These are phyloP conservation scores for Scalopus aquaticus DNA, from an alignment of 2,113 vertebrate genomes.

Conservation along the genomic window DNA sequence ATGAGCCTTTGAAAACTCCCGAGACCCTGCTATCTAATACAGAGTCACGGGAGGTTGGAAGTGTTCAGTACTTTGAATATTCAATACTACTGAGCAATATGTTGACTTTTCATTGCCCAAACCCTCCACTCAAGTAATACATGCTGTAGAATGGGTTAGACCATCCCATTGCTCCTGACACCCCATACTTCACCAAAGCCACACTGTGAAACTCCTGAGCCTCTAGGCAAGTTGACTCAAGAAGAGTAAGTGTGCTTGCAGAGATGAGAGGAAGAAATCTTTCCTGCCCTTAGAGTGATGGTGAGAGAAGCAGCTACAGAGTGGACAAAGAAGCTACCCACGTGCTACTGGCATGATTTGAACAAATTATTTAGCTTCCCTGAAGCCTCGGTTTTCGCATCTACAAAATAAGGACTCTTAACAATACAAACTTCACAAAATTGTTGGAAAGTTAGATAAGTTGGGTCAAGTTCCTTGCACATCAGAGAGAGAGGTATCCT, in stretches of 20 bases:
- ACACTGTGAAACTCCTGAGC: neutral
- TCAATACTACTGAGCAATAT: neutral
- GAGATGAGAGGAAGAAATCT: neutral
- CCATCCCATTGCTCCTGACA: neutral
- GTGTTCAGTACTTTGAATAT: neutral
- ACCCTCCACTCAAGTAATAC: neutral
- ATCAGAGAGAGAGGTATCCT: neutral
- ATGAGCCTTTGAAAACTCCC: slow-evolving; percentile 46
- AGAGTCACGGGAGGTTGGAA: neutral
- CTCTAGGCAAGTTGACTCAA: neutral
- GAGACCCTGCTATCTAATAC: neutral
- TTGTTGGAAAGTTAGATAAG: neutral
- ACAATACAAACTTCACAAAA: neutral
- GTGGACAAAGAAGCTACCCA: neutral
- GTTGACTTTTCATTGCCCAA: neutral
- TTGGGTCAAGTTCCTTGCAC: neutral
- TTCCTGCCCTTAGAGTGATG: neutral
- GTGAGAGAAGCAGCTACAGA: neutral
- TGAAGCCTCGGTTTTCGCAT: neutral
- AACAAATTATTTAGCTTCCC: slow-evolving; percentile 1
- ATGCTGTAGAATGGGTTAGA: neutral
- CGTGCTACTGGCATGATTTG: neutral
- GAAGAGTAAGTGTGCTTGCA: neutral
- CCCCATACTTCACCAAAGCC: neutral
- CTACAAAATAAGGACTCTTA: slow-evolving; percentile 21